Conservation (phyloP, 1,140 invertebrate species). For the Laupala kohalensis region DNA sequence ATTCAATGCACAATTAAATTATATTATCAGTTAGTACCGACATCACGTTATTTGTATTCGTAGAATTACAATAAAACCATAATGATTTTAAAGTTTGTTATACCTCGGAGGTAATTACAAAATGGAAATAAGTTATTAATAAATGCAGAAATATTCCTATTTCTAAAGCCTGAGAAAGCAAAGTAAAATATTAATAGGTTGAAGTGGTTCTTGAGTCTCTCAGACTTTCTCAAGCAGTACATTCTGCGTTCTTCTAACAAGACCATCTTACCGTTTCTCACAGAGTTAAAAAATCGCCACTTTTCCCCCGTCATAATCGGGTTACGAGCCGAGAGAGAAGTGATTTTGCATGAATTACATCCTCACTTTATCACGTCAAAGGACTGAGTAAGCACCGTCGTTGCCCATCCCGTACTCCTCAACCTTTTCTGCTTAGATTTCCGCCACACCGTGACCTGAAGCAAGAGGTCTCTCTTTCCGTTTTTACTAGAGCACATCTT, state of each 20-base stretch:
- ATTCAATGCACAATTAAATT: no score
- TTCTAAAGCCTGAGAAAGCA: no score
- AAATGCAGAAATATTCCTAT: no score
- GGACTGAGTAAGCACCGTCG: not conserved
- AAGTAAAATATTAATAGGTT: no score
- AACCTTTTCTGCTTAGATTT: not conserved
- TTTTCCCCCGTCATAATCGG: not conserved
- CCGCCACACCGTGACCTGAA: not conserved
- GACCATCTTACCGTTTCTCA: not conserved
- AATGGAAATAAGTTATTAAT: no score
- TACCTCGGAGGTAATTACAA: no score
- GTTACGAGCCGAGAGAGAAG: not conserved
- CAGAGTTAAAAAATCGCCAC: not conserved
- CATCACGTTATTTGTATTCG: no score
- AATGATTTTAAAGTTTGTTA: no score
- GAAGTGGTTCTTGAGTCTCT: no score
- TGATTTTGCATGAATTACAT: not conserved
- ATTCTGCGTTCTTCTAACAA: not conserved
- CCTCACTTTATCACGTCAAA: not conserved
- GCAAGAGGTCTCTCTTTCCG: not conserved
- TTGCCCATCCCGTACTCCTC: not conserved
- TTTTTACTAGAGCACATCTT: not conserved
- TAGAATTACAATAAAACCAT: no score
- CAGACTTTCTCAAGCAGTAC: no score
- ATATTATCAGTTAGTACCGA: no score